phyloP scores from a whole-genome alignment of 1,140 invertebrate species.

The Nephila pilipes region DNA sequence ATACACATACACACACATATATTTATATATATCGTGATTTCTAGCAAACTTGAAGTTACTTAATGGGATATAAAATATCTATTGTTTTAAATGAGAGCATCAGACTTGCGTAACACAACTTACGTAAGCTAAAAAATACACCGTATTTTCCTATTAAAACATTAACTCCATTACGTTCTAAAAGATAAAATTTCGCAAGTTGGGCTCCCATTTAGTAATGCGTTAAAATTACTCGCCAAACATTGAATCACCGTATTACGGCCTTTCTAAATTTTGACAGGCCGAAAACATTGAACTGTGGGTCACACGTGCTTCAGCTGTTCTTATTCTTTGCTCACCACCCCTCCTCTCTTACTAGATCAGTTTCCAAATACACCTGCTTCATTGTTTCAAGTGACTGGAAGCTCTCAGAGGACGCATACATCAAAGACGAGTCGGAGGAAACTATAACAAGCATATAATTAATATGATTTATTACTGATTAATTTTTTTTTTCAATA shows the following conservation, averaged over 20 bases:
- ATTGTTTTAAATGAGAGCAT: background rate
- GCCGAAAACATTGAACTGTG: background rate
- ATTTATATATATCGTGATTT: too few relatives aligned
- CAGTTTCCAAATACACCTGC: slow-evolving; percentile 9
- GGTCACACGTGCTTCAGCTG: slow-evolving; percentile 39
- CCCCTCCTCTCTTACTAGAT: background rate
- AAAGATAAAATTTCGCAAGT: slow-evolving; percentile 25
- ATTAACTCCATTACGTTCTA: background rate
- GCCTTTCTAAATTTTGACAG: slow-evolving; percentile 29
- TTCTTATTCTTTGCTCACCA: background rate
- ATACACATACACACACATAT: too few relatives aligned
- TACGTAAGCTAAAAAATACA: background rate
- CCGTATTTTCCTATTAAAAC: slow-evolving; percentile 22
- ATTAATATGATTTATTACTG: too few relatives aligned
- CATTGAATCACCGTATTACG: slow-evolving; percentile 47
- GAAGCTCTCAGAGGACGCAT: background rate
- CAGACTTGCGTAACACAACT: background rate
- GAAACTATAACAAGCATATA: too few relatives aligned
- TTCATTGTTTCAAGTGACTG: background rate
- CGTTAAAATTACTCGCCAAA: slow-evolving; percentile 32
- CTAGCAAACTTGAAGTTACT: too few relatives aligned
- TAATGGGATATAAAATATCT: background rate
- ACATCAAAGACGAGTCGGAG: background rate
- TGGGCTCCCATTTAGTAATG: background rate
- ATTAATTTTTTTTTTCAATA: too few relatives aligned